Conservation (phyloP, 2,888 invertebrate genomes). For the Eupithecia tripunctaria region DNA sequence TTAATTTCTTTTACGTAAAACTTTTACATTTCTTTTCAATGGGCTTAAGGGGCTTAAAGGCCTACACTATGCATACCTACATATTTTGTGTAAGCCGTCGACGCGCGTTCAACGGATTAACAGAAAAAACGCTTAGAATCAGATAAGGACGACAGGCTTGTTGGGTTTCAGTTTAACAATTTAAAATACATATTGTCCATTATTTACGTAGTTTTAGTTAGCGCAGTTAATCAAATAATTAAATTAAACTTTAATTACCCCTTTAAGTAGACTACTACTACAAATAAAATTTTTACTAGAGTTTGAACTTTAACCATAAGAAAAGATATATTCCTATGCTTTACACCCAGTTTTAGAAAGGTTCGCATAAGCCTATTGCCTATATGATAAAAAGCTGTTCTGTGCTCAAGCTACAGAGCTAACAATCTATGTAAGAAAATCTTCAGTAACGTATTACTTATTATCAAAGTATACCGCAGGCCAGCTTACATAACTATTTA, state of each 20-base stretch:
- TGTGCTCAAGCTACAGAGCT: background rate
- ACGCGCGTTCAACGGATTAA: background rate
- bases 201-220: no score
- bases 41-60: background rate
- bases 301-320: no score
- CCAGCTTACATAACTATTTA: background rate
- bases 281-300: no score
- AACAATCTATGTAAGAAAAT: background rate
- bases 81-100: background rate
- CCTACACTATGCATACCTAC: background rate
- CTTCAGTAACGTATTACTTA: background rate
- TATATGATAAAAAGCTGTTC: background rate
- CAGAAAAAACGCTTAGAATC: background rate
- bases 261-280: no score
- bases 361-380: no score
- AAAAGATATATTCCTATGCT: no score
- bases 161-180: no score
- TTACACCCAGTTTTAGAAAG: no score
- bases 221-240: no score
- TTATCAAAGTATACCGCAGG: background rate
- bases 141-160: background rate
- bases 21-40: no score
- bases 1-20: background rate
- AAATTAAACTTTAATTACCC: no score
- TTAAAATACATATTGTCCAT: no score